Base-by-base conservation (phyloP, 1,140 invertebrate genomes). In the Philopotamus ludificatus region DNA sequence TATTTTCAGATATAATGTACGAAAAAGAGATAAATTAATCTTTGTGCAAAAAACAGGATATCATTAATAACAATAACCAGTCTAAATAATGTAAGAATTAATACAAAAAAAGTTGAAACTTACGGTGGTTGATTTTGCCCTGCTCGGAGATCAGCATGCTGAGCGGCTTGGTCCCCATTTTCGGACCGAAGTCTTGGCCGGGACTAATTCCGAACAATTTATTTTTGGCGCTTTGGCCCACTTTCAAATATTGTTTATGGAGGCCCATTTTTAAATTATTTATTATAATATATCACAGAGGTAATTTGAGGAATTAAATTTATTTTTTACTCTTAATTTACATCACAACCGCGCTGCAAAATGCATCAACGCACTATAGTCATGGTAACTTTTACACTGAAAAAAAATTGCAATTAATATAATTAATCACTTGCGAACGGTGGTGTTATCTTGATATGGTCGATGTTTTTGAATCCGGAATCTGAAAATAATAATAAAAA, bases 81-180 rank as follows among this genome's bases (percentile, higher is more conserved):
- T n/a, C n/a, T n/a, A n/a, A n/a, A n/a, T n/a, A n/a, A n/a, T n/a
- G n/a, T n/a, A n/a, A n/a, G n/a, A n/a, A n/a, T n/a, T n/a, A n/a
- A n/a, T n/a, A n/a, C n/a, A 39, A 39, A 39, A 39, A 39, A 39
- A 7, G 18, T 47, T 47, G 4, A 20, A 42, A 88, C 89, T 89
- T 76, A 91, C 89, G 85, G 72, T 87, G 85, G 72, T 84, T 87
- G 53, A 90, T 81, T 74, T 86, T 88, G 65, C 86, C 86, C 68
- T 86, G 85, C 70, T 88, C 84, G 3, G 89, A 90, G 71, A 91
- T 88, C 49, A 91, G 81, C 84, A 91, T 87, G 66, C 85, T 89
- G 23, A 90, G 73, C 0, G 89, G 87, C 42, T 85, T 84, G 10
- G 80, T 79, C 41, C 84, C 81, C 61, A 79, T 81, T 50, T 84